Evolutionary conservation across 2,888 invertebrate genomes (phyloP).

Genomic region (Tenthredo distinguenda): DNA sequence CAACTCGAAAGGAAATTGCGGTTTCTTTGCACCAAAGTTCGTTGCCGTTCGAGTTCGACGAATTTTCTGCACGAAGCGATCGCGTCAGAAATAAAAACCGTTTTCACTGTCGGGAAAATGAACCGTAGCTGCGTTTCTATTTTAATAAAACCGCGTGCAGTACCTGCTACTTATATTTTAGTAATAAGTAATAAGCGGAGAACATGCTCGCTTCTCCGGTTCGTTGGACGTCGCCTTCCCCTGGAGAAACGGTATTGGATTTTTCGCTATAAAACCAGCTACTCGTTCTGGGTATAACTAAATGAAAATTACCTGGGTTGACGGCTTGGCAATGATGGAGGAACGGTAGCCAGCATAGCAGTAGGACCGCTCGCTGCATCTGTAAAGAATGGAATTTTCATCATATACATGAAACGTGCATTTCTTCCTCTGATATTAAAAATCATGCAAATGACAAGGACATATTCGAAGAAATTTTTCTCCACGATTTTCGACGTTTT

Average conservation of each 20-base stretch:
- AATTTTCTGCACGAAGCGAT: background rate
- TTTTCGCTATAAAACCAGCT: constrained; percentile 16
- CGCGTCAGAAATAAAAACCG: background rate
- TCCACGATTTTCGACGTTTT: background rate
- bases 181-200: background rate
- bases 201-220: background rate
- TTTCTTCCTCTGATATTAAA: background rate
- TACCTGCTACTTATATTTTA: background rate
- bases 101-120: background rate
- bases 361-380: constrained; percentile 77
- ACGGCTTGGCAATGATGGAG: constrained; percentile 77
- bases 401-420: background rate
- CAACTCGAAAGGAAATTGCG: background rate
- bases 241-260: background rate
- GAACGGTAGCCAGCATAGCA: constrained; percentile 76
- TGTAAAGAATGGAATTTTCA: constrained; percentile 58
- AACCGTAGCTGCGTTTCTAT: background rate
- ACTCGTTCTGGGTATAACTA: background rate
- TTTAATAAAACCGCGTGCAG: background rate
- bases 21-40: background rate
- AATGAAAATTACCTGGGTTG: constrained; percentile 73
- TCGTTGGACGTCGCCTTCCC: background rate
- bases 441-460: background rate
- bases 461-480: background rate
- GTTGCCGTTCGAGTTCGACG: background rate